Base-by-base conservation (phyloP, 2,113 vertebrate species). In the Anser brachyrhynchus region DNA sequence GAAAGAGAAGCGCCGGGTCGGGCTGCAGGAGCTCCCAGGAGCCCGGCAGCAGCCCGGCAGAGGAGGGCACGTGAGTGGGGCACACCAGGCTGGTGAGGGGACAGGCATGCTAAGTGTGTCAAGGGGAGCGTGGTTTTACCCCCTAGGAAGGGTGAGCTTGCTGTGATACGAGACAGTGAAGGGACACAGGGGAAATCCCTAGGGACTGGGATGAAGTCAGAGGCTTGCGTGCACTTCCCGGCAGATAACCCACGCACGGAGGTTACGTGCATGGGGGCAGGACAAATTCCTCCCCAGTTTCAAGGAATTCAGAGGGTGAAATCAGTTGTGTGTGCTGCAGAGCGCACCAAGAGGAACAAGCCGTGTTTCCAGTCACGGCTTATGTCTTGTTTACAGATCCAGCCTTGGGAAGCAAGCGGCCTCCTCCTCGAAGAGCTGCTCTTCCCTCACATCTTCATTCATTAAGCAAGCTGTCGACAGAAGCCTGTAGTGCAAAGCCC, bases 371-470 rank as follows among this genome's bases (percentile, higher is more conserved):
- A 87, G 23, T 76, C 89, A 46, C 84, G 58, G 61, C 83, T 87
- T 57, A 69, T 0, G 1, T 81, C 80, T 92, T 93, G 81, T 89
- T 94, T 73, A 62, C 67, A 5, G 4, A 76, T 72, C 37, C 74
- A 96, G 91, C 84, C 77, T 51, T 82, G 71, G 77, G 89, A 95
- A 66, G 49, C 85, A 78, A 85, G 22, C 43, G 61, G 77, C 29
- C 66, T 78, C 49, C 89, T 96, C 75, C 33, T 0, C 82, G 87
- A 92, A 90, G 71, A 87, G 71, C 92, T 91, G 81, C 82, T 92
- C 90, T 84, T 80, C 64, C 84, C 67, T 94, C 89, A 66, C 59
- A 95, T 92, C 87, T 92, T 91, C 93, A 87, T 93, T 96, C 93
- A 96, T 94, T 96, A 94, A 51, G 58, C 33, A 64, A 92, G 62